These are phyloP conservation scores for Drosophila buzzatii DNA, from an alignment of 2,888 invertebrate species.

Conservation along the genomic window DNA sequence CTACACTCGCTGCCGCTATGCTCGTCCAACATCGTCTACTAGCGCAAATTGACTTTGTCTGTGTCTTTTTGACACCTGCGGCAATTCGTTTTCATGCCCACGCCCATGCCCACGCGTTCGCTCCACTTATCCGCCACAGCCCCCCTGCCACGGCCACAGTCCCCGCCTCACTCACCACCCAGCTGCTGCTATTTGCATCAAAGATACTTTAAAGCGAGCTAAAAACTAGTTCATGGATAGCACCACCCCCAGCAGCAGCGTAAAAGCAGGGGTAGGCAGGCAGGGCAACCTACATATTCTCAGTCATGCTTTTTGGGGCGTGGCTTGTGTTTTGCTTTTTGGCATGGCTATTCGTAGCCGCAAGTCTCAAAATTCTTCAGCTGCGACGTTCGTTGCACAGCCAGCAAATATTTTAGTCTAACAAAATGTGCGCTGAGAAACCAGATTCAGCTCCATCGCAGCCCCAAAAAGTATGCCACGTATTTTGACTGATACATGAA, in stretches of 20 bases:
- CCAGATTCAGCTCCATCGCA: constrained; percentile 34
- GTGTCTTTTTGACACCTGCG: constrained; percentile 80
- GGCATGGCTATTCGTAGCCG: constrained; percentile 75
- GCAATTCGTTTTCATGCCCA: constrained; percentile 72
- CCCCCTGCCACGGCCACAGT: not conserved
- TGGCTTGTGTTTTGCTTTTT: constrained; percentile 60
- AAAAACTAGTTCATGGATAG: constrained; percentile 75
- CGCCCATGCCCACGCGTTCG: constrained; percentile 27
- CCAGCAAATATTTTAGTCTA: constrained; percentile 40
- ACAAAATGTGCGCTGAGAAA: constrained; percentile 12
- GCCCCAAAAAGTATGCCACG: constrained; percentile 64
- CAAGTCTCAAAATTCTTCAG: constrained; percentile 74
- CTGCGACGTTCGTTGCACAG: constrained; percentile 29
- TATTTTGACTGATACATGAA: constrained; percentile 51
- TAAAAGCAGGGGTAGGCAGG: constrained; percentile 5
- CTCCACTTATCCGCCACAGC: not conserved
- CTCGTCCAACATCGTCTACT: constrained; percentile 44
- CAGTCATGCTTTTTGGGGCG: constrained; percentile 52
- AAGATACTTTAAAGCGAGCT: constrained; percentile 76
- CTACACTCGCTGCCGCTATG: not conserved
- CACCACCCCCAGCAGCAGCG: constrained; percentile 10
- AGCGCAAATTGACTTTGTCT: constrained; percentile 77
- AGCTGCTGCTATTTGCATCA: constrained; percentile 61
- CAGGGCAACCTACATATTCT: constrained; percentile 73
- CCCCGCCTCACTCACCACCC: constrained; percentile 1